phyloP scores from a whole-genome alignment of 2,797 vertebrate genomes.

The Mus spretus region DNA sequence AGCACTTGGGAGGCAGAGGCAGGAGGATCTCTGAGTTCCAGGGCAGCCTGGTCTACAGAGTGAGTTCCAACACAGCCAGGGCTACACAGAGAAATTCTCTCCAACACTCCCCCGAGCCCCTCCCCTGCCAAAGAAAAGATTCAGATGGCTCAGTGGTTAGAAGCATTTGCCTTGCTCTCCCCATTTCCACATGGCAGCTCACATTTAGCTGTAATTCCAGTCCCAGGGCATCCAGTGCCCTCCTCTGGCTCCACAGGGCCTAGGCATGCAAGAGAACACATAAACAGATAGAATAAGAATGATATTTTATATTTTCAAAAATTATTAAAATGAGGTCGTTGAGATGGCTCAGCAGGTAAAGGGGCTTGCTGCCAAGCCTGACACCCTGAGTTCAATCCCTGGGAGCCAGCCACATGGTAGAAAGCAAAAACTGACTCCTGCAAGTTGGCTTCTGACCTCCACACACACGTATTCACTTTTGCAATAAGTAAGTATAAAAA shows the following conservation, averaged over 20 bases:
- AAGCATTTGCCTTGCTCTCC: neutral
- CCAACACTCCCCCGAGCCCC: neutral
- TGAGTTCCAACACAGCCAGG: neutral
- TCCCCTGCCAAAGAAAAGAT: neutral
- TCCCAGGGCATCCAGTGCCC: neutral
- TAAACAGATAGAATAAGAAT: neutral
- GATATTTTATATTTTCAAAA: neutral
- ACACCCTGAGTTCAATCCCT: neutral
- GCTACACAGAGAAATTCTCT: neutral
- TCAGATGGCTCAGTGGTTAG: no score
- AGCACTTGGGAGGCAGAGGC: no score
- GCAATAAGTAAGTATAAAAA: neutral
- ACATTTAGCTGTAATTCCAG: neutral
- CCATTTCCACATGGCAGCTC: neutral
- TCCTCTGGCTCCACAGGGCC: neutral
- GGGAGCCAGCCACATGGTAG: no score
- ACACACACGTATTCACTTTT: neutral
- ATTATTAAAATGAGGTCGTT: neutral
- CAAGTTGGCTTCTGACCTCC: neutral
- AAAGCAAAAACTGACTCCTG: neutral
- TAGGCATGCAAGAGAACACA: neutral
- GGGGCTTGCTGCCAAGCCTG: neutral
- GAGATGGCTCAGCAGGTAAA: neutral
- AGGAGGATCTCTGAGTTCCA: neutral
- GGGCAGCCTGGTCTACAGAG: neutral